Evolutionary conservation across 2,113 vertebrate genomes (phyloP), one percentile per base, ranked within the genome.

Genomic region (Coryphaenoides rupestris): DNA sequence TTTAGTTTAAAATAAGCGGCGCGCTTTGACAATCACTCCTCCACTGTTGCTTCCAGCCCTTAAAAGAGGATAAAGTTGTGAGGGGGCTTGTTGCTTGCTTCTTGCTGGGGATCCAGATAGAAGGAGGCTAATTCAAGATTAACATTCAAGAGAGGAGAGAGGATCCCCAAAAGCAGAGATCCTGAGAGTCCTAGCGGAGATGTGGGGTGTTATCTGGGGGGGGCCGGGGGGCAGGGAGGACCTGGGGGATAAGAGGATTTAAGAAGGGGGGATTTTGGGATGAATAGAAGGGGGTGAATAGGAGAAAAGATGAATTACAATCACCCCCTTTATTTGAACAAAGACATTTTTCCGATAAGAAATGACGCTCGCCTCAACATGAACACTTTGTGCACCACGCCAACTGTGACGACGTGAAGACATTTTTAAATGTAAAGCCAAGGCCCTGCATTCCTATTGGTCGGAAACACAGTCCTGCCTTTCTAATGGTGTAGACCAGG

Each of bases 211-310:
- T 79, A 77, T 72, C 50, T 24, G 62, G 69, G 54, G 62, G 62
- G 40, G 57, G n/a, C n/a, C n/a, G n/a, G 68, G 24, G 1, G 62
- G 54, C 62, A 71, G 76, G 62, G 62, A 67, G 61, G 73, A 76
- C 73, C 69, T 63, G 14, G 60, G 57, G 70, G 80, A 72, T 84
- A 81, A 83, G 69, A 84, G 80, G 75, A 87, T 86, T 87, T 80
- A 57, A 17, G 58, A 71, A 70, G 33, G 33, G 80, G 33, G 33
- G 80, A 77, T 84, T 82, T 80, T 60, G 52, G 49, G 70, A n/a
- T n/a, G n/a, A 77, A 77, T 77, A 86, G 79, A 84, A 75, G 72
- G 70, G 58, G 56, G 78, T 65, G 65, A 80, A 75, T 74, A 75
- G 70, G 28, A 59, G 50, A 67, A 75, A 72, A 62, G 68, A 49